These are phyloP conservation scores for Mastomys natalensis DNA, from an alignment of 2,113 vertebrate genomes.

Conservation along the genomic window DNA sequence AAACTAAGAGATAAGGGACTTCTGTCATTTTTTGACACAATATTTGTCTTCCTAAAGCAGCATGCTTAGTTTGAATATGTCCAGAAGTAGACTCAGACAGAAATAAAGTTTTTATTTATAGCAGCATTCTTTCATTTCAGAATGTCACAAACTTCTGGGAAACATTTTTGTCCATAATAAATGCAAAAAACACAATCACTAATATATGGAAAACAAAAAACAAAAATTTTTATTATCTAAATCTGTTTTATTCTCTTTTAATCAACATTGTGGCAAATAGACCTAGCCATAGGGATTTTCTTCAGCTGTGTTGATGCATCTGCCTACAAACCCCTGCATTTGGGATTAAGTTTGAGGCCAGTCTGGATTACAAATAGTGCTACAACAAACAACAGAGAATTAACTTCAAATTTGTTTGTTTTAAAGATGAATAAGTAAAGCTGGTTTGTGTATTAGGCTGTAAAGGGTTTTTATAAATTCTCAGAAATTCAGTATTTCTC, in stretches of 20 bases:
- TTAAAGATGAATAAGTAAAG: conserved; percentile 44
- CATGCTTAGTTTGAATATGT: conserved; percentile 6
- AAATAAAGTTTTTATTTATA: conserved; percentile 33
- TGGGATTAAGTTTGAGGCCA: background rate
- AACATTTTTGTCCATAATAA: conserved; percentile 8
- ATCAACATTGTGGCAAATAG: background rate
- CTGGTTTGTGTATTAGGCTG: background rate
- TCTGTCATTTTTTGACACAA: conserved; percentile 19
- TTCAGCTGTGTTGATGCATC: background rate
- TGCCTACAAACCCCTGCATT: background rate
- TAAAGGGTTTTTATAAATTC: background rate
- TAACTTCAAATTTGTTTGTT: background rate
- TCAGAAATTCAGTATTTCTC: conserved; percentile 45
- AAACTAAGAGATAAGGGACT: background rate
- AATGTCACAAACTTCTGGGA: conserved; percentile 36
- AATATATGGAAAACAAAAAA: background rate
- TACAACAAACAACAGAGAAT: background rate
- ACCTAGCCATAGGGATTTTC: conserved; percentile 13
- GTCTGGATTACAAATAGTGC: background rate
- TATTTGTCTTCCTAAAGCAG: conserved; percentile 42
- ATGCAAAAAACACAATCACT: conserved; percentile 16
- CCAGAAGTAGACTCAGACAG: conserved; percentile 9
- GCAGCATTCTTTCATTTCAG: conserved; percentile 48
- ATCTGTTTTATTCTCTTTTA: background rate
- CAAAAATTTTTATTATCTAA: conserved; percentile 41